phyloP scores from a whole-genome alignment of 2,797 vertebrate genomes.

The Sebastes diaconus region DNA sequence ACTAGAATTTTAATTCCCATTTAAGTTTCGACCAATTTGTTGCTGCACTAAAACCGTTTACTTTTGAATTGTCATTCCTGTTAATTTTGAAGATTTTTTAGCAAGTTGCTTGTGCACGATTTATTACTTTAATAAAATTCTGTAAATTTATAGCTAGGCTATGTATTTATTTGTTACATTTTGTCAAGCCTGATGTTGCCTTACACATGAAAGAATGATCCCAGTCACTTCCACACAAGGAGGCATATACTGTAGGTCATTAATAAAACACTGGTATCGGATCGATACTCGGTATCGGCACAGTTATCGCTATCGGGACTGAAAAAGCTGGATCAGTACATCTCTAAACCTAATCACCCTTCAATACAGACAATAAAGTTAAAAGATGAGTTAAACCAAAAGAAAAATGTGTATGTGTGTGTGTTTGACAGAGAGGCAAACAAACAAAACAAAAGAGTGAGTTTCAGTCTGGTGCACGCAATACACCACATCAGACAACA shows the following conservation, averaged over 20 bases:
- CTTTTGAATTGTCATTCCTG: too few relatives aligned
- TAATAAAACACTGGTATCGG: not conserved
- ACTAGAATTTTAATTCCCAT: too few relatives aligned
- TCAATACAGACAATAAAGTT: constrained; percentile 15
- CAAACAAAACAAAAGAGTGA: constrained; percentile 59
- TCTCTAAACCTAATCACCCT: not conserved
- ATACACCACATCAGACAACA: constrained; percentile 67
- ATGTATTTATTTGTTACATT: too few relatives aligned
- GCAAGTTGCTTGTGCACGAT: too few relatives aligned
- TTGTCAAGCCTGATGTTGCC: too few relatives aligned
- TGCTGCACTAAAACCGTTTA: too few relatives aligned
- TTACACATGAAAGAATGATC: too few relatives aligned
- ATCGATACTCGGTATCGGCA: not conserved
- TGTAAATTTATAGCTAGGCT: too few relatives aligned
- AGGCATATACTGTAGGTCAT: not conserved
- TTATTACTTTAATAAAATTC: too few relatives aligned
- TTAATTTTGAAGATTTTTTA: too few relatives aligned
- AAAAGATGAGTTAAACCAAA: constrained; percentile 32
- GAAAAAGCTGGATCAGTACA: not conserved
- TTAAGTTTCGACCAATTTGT: too few relatives aligned
- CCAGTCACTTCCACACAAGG: not conserved
- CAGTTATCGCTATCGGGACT: not conserved
- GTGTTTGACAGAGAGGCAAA: constrained; percentile 36
- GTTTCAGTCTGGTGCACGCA: constrained; percentile 56
- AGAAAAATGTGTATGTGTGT: not conserved